A percentile compares a stretch with the other conserved stretches of the same genome.
Conservation (phyloP, 2,888 invertebrate species). For the Spisula solida region DNA sequence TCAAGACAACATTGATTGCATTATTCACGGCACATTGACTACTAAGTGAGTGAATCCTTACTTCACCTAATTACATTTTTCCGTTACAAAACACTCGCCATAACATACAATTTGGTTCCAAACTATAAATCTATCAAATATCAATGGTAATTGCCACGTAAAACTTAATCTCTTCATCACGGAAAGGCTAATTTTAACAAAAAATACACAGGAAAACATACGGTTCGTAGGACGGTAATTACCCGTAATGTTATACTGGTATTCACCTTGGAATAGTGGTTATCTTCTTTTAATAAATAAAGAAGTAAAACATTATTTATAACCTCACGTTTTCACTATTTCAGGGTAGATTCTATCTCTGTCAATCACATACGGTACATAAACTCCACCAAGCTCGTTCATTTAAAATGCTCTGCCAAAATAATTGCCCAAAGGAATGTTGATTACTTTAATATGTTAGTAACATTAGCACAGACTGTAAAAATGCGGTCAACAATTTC, state of each 20-base stretch:
- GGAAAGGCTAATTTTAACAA: neutral
- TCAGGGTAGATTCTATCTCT: neutral
- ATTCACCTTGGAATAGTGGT: neutral
- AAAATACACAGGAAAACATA: neutral
- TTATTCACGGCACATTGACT: too few relatives aligned
- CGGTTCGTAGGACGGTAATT: neutral
- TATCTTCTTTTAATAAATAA: neutral
- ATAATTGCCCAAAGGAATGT: conserved; percentile 17
- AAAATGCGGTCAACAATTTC: conserved; percentile 28
- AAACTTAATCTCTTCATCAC: neutral
- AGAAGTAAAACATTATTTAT: neutral
- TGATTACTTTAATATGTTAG: conserved; percentile 15
- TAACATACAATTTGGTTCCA: neutral
- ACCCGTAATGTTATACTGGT: neutral
- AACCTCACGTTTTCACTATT: neutral
- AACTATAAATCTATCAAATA: neutral
- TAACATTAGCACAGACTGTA: conserved; percentile 9
- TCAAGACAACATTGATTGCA: too few relatives aligned
- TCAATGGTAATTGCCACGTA: neutral
- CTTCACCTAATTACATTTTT: too few relatives aligned
- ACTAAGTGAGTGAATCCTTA: too few relatives aligned
- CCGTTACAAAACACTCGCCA: too few relatives aligned
- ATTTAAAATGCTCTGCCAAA: conserved; percentile 13
- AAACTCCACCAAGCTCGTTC: neutral
- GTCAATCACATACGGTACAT: neutral